Conservation (phyloP, 2,113 vertebrate genomes). For the Andinoacara biseriatus region DNA sequence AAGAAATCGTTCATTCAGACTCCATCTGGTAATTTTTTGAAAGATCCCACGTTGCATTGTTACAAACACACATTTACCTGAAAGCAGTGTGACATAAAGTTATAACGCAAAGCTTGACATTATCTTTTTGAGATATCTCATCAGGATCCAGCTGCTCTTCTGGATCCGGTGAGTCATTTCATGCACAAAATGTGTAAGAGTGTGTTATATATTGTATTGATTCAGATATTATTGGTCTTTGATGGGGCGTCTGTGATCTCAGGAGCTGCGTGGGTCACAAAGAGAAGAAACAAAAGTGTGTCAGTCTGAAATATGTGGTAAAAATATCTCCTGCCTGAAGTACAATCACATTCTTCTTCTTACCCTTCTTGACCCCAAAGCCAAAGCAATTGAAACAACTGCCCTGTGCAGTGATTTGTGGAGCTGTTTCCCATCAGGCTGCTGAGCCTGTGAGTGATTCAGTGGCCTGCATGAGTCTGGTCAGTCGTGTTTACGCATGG, state of each 20-base stretch:
- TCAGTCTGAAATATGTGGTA: not conserved
- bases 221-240: not conserved
- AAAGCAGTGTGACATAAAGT: not conserved
- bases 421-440: constrained; percentile 1
- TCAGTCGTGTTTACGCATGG: constrained; percentile 36
- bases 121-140: not conserved
- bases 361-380: constrained; percentile 27
- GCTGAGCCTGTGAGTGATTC: not conserved
- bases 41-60: not conserved
- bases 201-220: not conserved
- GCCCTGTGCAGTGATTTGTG: constrained; percentile 38
- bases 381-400: not conserved
- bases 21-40: not conserved
- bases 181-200: not conserved
- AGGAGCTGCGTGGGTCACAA: not conserved
- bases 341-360: not conserved
- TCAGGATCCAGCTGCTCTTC: not conserved
- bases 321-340: not conserved
- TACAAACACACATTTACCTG: rapidly evolving
- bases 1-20: not conserved
- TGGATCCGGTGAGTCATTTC: not conserved
- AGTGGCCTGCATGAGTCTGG: constrained; percentile 3
- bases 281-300: not conserved
- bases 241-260: not conserved
- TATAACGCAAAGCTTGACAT: not conserved